Conservation (phyloP, 2,113 vertebrate genomes). For the Melanostigma gelatinosum region DNA sequence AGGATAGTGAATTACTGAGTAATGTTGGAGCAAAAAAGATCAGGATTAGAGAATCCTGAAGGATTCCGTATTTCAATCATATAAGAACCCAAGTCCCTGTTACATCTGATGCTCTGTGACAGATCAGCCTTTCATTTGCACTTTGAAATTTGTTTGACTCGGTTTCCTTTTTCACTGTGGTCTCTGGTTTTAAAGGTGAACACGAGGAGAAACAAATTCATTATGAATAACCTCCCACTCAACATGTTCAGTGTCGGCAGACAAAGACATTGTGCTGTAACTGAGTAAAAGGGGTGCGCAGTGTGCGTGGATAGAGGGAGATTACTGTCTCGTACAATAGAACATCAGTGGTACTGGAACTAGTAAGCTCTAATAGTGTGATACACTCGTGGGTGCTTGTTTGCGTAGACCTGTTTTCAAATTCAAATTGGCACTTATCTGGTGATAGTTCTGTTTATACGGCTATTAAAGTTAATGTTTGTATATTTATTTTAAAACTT, state of each 20-base stretch:
- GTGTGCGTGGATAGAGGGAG: conserved; percentile 45
- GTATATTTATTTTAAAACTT: conserved; percentile 53
- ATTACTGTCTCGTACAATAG: conserved; percentile 43
- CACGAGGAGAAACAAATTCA: conserved; percentile 22
- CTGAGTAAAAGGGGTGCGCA: conserved; percentile 22
- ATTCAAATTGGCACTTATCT: conserved; percentile 33
- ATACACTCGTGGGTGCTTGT: conserved; percentile 14
- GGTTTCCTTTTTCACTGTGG: not conserved
- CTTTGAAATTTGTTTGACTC: conserved; percentile 17
- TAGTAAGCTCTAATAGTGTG: conserved; percentile 12
- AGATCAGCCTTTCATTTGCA: conserved; percentile 19
- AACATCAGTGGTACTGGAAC: conserved; percentile 28
- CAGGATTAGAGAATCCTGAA: not conserved
- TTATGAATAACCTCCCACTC: conserved; percentile 34
- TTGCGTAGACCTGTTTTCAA: conserved; percentile 33
- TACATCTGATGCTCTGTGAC: conserved; percentile 5
- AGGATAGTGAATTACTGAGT: not conserved
- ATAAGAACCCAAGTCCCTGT: not conserved
- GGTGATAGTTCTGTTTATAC: conserved; percentile 38
- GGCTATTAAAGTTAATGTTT: conserved; percentile 45
- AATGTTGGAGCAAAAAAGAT: conserved; percentile 10
- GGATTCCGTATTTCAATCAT: not conserved
- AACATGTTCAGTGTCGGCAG: conserved; percentile 25
- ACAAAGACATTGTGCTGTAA: conserved; percentile 42
- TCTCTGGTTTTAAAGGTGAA: conserved; percentile 33